Percentiles rank a stretch among this genome's conserved stretches.
Conservation (phyloP, 2,888 invertebrate species). For the Tetragnatha montana region DNA sequence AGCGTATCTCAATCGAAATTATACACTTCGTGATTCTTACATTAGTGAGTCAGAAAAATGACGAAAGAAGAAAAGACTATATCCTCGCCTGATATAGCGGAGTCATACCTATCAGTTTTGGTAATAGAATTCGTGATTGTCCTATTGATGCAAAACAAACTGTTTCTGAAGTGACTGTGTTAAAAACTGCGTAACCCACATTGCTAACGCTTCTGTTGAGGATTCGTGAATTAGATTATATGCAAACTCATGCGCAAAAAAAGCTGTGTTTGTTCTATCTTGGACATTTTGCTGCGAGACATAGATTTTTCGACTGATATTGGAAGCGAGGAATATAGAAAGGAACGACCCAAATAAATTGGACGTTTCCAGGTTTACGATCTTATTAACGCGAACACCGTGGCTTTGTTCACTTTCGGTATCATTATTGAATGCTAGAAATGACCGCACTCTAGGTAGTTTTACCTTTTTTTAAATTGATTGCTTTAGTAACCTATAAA, state of each 20-base stretch:
- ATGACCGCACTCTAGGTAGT: not conserved
- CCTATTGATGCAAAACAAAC: not conserved
- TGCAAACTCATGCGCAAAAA: not conserved
- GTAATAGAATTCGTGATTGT: constrained; percentile 42
- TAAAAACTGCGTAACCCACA: constrained; percentile 3
- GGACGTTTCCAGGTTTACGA: not conserved
- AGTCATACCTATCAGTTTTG: constrained; percentile 10
- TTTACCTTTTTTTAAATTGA: no score
- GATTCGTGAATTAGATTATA: not conserved
- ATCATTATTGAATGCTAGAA: not conserved
- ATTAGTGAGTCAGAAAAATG: constrained; percentile 22
- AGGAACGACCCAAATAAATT: constrained; percentile 9
- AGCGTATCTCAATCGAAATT: not conserved
- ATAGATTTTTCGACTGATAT: constrained; percentile 6
- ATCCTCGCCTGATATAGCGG: constrained; percentile 12
- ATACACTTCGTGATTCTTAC: constrained; percentile 3
- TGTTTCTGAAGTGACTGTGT: not conserved
- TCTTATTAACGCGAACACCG: not conserved
- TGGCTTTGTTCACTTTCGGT: not conserved
- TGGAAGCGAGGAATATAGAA: not conserved
- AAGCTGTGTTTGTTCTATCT: not conserved
- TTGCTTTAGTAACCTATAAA: no score
- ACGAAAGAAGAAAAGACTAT: not conserved
- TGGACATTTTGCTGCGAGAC: not conserved
- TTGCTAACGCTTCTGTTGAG: not conserved